Percentiles rank a stretch among this genome's conserved stretches.
Conservation (phyloP, 2,888 invertebrate genomes). For the Eubasilissa splendida region DNA sequence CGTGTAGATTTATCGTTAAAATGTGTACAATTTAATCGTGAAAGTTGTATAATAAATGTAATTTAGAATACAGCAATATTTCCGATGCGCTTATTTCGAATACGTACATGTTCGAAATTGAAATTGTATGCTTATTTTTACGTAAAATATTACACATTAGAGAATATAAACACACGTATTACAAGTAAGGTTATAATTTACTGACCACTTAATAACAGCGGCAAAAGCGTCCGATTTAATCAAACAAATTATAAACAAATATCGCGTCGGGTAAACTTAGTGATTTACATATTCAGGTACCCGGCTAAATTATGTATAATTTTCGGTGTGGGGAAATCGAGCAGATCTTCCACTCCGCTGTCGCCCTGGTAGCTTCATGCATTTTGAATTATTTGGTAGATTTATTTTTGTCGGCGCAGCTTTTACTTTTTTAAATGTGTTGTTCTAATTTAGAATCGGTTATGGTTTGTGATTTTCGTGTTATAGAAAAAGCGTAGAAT, state of each 20-base stretch:
- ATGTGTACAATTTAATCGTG: too few species aligned
- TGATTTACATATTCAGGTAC: conserved; percentile 19
- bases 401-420: too few species aligned
- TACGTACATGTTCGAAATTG: neutral
- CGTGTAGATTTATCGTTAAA: too few species aligned
- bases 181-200: conserved; percentile 45
- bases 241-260: conserved; percentile 17
- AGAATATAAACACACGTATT: conserved; percentile 36
- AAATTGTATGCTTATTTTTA: neutral
- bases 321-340: conserved; percentile 5
- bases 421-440: too few species aligned
- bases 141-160: conserved; percentile 27
- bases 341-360: conserved; percentile 10
- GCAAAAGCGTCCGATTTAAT: conserved; percentile 4
- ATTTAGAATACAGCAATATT: too few species aligned
- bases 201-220: conserved; percentile 34
- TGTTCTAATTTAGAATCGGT: too few species aligned
- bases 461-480: too few species aligned
- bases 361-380: neutral
- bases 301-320: conserved; percentile 12
- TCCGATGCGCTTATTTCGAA: neutral
- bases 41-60: too few species aligned
- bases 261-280: conserved; percentile 4
- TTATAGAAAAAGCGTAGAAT: too few species aligned
- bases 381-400: too few species aligned